phyloP scores from a whole-genome alignment of 2,113 vertebrate genomes.

The Megalops atlanticus region DNA sequence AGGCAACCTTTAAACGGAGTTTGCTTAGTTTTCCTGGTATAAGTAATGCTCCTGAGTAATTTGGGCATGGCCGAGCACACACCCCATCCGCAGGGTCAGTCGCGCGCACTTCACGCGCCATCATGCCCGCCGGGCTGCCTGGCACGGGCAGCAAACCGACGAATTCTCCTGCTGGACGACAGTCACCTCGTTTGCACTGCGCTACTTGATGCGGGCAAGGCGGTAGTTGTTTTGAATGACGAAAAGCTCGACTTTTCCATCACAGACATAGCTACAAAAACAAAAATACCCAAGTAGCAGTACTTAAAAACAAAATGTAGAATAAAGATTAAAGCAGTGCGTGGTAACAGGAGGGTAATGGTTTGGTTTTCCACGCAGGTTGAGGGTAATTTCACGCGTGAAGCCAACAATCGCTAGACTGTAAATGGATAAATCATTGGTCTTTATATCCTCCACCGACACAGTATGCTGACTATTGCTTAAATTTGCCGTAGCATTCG shows the following conservation, averaged over 20 bases:
- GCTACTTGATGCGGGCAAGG: conserved; percentile 30
- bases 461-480: neutral
- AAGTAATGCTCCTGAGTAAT: neutral
- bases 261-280: neutral
- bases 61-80: neutral
- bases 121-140: conserved; percentile 53
- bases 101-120: conserved; percentile 46
- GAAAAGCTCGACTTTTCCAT: conserved; percentile 28
- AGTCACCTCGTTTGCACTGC: conserved; percentile 28
- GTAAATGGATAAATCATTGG: neutral
- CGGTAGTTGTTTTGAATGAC: conserved; percentile 29
- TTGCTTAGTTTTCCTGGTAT: too few species aligned
- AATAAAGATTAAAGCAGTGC: neutral
- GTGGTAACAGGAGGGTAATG: neutral
- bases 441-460: neutral
- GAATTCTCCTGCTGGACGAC: conserved; percentile 14
- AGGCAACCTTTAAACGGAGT: too few species aligned
- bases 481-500: neutral
- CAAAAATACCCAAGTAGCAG: too few species aligned
- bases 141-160: conserved; percentile 52
- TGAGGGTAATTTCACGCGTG: neutral
- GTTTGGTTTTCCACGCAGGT: too few species aligned
- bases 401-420: neutral
- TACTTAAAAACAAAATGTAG: neutral
- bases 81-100: conserved; percentile 44